Percentiles rank a stretch among this genome's conserved stretches.
Conservation (phyloP, 2,888 invertebrate genomes). For the Suillia variegata region DNA sequence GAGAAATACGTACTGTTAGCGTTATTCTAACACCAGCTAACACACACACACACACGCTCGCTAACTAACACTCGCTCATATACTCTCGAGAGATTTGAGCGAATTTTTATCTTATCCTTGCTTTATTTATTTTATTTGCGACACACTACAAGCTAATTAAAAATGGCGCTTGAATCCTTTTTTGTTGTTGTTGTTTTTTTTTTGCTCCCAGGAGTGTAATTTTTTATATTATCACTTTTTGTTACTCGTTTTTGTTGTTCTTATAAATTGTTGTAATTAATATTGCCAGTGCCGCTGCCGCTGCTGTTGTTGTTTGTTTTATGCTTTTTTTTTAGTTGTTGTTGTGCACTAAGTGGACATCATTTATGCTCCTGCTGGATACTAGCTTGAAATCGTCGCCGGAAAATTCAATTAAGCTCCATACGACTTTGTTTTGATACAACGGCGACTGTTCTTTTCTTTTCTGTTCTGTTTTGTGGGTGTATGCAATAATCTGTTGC, state of each 20-base stretch:
- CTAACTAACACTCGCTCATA: not conserved
- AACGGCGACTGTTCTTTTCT: not conserved
- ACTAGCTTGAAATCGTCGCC: not conserved
- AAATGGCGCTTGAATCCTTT: not conserved
- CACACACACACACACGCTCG: too few species aligned
- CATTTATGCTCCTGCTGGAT: constrained; percentile 7
- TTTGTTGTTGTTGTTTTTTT: not conserved
- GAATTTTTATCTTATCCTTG: not conserved
- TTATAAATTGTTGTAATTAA: constrained; percentile 21
- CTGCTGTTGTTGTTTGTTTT: not conserved
- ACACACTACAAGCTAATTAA: constrained; percentile 5
- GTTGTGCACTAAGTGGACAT: constrained; percentile 14
- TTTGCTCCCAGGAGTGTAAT: not conserved
- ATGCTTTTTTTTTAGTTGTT: not conserved
- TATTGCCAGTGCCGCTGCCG: constrained; percentile 10
- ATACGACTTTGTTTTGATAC: not conserved
- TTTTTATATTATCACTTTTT: too few species aligned
- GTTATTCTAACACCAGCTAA: constrained; percentile 13
- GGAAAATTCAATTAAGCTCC: constrained; percentile 17
- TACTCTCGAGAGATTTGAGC: not conserved
- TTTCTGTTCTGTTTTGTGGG: not conserved
- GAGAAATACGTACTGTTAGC: constrained; percentile 49
- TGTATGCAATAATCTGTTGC: constrained; percentile 16
- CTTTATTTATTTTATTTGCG: not conserved
- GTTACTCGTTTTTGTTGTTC: not conserved